phyloP scores from a whole-genome alignment of 2,888 invertebrate species.

The Prosapia bicincta region DNA sequence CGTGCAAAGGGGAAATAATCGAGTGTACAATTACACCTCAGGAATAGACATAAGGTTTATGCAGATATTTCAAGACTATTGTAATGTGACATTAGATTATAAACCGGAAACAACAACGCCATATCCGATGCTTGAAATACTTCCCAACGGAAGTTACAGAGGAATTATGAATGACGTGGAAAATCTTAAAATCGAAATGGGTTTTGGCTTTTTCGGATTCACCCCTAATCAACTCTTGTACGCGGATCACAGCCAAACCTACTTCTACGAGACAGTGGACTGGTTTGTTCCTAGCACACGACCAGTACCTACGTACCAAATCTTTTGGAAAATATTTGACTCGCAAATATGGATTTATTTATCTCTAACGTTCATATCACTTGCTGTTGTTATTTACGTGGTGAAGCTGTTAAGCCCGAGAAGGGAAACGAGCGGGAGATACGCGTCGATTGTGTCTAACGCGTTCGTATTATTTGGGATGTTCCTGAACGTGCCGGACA shows the following conservation, averaged over 20 bases:
- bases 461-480: background rate
- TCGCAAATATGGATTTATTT: background rate
- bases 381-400: background rate
- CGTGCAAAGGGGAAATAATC: too few species aligned
- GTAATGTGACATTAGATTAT: background rate
- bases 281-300: background rate
- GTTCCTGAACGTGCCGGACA: background rate
- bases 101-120: too few species aligned
- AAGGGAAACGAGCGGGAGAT: background rate
- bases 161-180: too few species aligned
- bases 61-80: background rate
- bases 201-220: background rate
- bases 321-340: background rate
- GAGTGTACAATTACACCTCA: background rate
- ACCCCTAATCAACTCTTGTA: background rate
- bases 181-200: background rate
- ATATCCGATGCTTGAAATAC: too few species aligned
- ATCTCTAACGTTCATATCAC: background rate
- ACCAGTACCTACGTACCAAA: background rate
- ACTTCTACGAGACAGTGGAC: background rate
- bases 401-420: background rate
- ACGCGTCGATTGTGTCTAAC: background rate
- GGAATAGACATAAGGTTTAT: background rate
- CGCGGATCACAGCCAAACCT: background rate
- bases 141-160: too few species aligned